Conservation (phyloP, 2,113 vertebrate genomes). For the Cichladusa arquata region DNA sequence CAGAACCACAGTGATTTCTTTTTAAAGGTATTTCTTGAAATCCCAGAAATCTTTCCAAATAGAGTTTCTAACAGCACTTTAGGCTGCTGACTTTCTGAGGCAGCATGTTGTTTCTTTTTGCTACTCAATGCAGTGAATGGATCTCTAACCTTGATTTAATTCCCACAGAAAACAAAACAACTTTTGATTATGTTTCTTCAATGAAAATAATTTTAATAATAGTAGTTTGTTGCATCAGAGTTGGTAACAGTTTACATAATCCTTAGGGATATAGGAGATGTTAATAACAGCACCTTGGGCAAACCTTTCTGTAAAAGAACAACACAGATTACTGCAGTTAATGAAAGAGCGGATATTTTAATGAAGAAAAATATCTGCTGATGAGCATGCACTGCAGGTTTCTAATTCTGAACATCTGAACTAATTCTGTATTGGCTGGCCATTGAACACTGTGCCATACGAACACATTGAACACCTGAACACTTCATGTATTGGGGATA, state of each 20-base stretch:
- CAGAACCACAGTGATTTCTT: neutral
- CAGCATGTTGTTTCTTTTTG: neutral
- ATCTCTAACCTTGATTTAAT: neutral
- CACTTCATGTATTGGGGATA: neutral
- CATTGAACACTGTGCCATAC: neutral
- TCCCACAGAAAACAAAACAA: neutral
- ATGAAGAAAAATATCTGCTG: neutral
- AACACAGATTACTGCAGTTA: neutral
- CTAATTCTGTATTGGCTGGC: neutral
- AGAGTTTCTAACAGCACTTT: neutral
- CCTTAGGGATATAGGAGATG: neutral
- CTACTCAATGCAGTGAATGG: neutral
- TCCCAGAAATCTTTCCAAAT: neutral
- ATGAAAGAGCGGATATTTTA: neutral
- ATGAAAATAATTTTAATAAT: neutral
- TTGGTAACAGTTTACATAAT: neutral
- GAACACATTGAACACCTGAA: neutral
- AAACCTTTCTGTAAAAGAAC: neutral
- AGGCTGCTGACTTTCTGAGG: neutral
- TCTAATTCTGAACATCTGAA: neutral
- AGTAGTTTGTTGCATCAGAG: neutral
- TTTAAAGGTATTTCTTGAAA: neutral
- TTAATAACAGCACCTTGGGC: neutral
- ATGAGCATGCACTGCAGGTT: neutral
- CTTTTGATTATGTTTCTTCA: neutral